Conservation (phyloP, 2,888 invertebrate species). For the Eupithecia vulgata region DNA sequence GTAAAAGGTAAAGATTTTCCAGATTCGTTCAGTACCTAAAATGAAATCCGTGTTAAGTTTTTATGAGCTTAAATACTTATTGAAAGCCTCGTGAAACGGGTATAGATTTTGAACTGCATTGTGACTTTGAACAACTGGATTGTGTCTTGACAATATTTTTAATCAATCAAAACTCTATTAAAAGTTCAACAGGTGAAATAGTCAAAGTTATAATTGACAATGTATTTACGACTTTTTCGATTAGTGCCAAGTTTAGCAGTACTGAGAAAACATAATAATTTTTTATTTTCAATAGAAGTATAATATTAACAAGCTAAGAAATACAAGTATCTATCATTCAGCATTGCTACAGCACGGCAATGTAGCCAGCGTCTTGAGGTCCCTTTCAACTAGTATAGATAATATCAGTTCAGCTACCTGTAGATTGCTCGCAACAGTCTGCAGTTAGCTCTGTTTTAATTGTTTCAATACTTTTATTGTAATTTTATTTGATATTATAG, state of each 20-base stretch:
- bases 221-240: conserved; percentile 32
- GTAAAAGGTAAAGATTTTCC: conserved; percentile 24
- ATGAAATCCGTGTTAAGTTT: conserved; percentile 26
- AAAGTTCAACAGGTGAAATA: conserved; percentile 39
- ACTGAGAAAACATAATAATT: conserved; percentile 36
- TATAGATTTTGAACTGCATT: not conserved
- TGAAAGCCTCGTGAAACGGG: not conserved
- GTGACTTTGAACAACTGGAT: not conserved
- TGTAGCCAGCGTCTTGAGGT: not conserved
- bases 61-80: conserved; percentile 18
- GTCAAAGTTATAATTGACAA: conserved; percentile 61
- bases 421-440: not conserved
- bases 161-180: conserved; percentile 19
- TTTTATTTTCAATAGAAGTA: not conserved
- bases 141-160: not conserved
- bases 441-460: not conserved
- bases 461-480: not conserved
- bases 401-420: not conserved
- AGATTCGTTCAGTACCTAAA: conserved; percentile 13
- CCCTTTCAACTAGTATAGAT: not conserved
- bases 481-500: not conserved
- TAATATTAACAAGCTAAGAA: not conserved
- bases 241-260: conserved; percentile 39
- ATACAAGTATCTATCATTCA: not conserved
- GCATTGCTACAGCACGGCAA: not conserved